Conservation (phyloP, 64 coral and sea anemone genomes). For the Stichodactyla mertensii region DNA sequence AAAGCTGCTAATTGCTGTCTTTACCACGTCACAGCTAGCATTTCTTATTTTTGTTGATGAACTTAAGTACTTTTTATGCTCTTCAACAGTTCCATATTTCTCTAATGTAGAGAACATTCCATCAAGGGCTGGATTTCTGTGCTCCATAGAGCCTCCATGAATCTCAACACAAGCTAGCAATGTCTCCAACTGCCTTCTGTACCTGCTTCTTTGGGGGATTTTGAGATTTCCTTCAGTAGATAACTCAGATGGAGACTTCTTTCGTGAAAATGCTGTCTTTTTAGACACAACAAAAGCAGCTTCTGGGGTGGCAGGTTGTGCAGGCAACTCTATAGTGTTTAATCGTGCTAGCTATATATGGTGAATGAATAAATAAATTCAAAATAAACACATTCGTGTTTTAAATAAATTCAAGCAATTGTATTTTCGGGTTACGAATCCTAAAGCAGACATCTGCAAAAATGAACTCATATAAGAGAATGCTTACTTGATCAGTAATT, state of each 20-base stretch:
- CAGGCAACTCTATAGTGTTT: too few species aligned
- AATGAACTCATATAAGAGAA: too few species aligned
- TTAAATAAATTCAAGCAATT: too few species aligned
- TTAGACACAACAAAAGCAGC: constrained; percentile 27
- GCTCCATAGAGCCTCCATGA: constrained; percentile 46
- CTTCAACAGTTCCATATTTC: not conserved
- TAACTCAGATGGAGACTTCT: constrained; percentile 18
- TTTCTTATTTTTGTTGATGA: constrained; percentile 31
- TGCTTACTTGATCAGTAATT: too few species aligned
- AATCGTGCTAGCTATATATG: too few species aligned
- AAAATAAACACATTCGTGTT: too few species aligned
- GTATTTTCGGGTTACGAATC: too few species aligned
- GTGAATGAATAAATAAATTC: too few species aligned
- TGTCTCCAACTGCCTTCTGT: constrained; percentile 49
- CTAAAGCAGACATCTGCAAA: too few species aligned
- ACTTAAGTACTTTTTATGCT: too few species aligned
- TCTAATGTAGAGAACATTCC: constrained; percentile 31
- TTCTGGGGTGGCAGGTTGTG: not conserved
- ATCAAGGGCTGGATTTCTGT: constrained; percentile 27
- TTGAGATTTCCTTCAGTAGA: constrained; percentile 36
- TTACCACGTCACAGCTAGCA: not conserved
- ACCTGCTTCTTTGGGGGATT: constrained; percentile 22
- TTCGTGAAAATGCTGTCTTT: constrained; percentile 31
- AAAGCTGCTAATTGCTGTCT: not conserved
- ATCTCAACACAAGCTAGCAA: constrained; percentile 35